Base-by-base conservation (phyloP, 1,140 invertebrate species). In the Neelides sp. region DNA sequence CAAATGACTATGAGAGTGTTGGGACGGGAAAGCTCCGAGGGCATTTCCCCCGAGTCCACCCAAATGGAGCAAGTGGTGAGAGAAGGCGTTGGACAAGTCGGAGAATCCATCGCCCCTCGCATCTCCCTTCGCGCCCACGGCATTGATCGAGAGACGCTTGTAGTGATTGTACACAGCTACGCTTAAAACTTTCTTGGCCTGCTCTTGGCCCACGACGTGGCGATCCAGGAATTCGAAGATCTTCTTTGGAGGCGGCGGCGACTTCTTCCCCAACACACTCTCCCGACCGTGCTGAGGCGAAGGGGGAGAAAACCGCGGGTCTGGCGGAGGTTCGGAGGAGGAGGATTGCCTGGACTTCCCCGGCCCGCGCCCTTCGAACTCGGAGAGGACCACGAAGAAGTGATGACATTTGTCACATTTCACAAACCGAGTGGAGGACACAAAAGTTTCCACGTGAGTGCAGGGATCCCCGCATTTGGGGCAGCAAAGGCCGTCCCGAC, bases 81-180 rank as follows among this genome's bases (percentile, higher is more conserved):
- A 57, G 43, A 60, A 52, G 26, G 58, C 49, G 45, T 57, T 53
- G 17, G 54, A 54, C 23, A 57, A 45, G 27, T 57, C 47, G 15
- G 45, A 52, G 48, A 58, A 50, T 47, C 52, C 62, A 43, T 61
- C 62, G 20, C 43, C 26, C 0, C 42, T 36, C 5, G 50, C 30
- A 35, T 59, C 59, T 12, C 37, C 23, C 23, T 35, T 26, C 59
- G 66, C 63, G 55, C 71, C 71, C 17, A 85, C 85, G 51, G 87
- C 74, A 70, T 98, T 98, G 68, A 96, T 90, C 65, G 89, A 86
- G 63, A 98, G 91, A 63, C 93, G 75, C 71, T 97, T 97, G 68
- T 98, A 98, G 68, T 99, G 96, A 71, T 98, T 97, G 69, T 98
- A 98, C 1, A 98, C 92, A 23, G 94, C 94, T 4, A 98, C 94